Evolutionary conservation across 2,888 invertebrate species (phyloP).

Genomic region (Cantharis flavilabris): DNA sequence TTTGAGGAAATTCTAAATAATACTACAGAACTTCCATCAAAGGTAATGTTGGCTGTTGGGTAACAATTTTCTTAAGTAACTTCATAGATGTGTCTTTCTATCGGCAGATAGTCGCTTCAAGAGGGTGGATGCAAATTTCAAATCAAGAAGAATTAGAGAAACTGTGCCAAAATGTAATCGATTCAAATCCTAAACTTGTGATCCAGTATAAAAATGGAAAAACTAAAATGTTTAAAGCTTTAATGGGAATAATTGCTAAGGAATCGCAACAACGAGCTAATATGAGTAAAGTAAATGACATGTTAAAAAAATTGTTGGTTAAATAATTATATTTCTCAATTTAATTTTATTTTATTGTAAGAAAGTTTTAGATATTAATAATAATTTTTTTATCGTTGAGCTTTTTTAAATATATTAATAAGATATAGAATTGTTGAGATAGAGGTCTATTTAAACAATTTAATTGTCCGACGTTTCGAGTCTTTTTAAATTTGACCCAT

Average conservation of each 20-base stretch:
- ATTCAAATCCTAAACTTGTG: slow-evolving; percentile 69
- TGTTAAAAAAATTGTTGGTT: slow-evolving; percentile 66
- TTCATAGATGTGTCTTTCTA: background rate
- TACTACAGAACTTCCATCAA: slow-evolving; percentile 10
- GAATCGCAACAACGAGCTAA: slow-evolving; percentile 67
- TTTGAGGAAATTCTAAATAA: slow-evolving; percentile 15
- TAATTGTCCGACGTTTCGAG: no score
- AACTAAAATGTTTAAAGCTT: slow-evolving; percentile 67
- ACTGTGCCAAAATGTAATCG: slow-evolving; percentile 65
- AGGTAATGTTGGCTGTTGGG: slow-evolving; percentile 36
- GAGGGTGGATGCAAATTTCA: slow-evolving; percentile 68
- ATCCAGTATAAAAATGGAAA: slow-evolving; percentile 72
- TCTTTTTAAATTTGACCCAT: no score
- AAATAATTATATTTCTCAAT: slow-evolving; percentile 46
- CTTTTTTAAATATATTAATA: no score
- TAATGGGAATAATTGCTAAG: slow-evolving; percentile 66
- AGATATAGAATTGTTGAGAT: no score
- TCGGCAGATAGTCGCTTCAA: slow-evolving; percentile 46
- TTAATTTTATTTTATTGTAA: background rate
- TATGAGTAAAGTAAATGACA: slow-evolving; percentile 65
- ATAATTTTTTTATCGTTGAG: no score
- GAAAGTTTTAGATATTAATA: no score
- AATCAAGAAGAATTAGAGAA: slow-evolving; percentile 63
- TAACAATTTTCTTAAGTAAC: background rate
- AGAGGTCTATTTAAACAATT: no score